Evolutionary conservation across 2,797 vertebrate genomes (phyloP).

Genomic region (Takifugu ocellatus): DNA sequence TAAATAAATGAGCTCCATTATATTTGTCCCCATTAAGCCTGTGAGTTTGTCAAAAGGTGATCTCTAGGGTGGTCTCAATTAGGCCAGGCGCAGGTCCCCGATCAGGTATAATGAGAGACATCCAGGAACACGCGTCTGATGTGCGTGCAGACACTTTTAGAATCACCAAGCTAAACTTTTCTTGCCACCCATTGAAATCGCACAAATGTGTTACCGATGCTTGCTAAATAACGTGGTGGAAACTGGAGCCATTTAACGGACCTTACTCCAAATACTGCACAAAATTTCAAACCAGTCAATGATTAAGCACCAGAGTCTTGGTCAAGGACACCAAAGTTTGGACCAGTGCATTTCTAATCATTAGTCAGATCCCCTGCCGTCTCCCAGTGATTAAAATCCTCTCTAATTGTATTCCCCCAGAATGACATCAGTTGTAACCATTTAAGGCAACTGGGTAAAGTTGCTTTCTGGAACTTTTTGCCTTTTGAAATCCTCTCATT

Average conservation of each 20-base stretch:
- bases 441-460: conserved; percentile 31
- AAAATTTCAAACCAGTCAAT: not conserved
- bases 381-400: conserved; percentile 45
- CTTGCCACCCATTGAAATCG: too few relatives aligned
- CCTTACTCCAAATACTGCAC: not conserved
- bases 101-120: conserved; percentile 69
- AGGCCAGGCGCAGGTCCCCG: conserved; percentile 63
- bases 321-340: conserved; percentile 11
- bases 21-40: conserved; percentile 46
- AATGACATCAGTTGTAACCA: conserved; percentile 43
- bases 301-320: conserved; percentile 10
- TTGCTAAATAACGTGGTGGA: not conserved
- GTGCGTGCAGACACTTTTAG: conserved; percentile 46
- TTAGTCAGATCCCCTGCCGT: conserved; percentile 13
- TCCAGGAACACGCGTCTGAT: conserved; percentile 58
- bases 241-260: not conserved
- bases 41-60: conserved; percentile 38
- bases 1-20: conserved; percentile 68
- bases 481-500: conserved; percentile 65
- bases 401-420: conserved; percentile 51
- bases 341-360: conserved; percentile 20
- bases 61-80: conserved; percentile 68
- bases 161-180: conserved; percentile 7
- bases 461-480: conserved; percentile 46
- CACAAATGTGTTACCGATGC: not conserved